Evolutionary conservation across 2,113 vertebrate genomes (phyloP), one percentile per base, ranked within the genome.

Genomic region (Catagonus wagneri): DNA sequence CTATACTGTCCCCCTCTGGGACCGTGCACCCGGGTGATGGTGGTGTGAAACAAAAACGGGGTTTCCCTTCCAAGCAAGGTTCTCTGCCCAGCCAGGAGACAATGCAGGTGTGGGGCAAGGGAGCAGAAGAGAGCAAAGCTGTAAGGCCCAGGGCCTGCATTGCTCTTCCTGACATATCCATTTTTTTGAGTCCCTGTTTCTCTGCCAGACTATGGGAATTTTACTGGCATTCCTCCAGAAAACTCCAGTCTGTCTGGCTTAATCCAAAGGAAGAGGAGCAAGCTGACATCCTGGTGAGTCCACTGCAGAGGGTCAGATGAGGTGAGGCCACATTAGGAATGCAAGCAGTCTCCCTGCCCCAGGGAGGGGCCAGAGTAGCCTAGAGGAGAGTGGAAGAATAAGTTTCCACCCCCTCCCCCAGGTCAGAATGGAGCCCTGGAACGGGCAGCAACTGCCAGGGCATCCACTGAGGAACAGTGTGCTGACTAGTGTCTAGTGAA

Each of bases 161-260:
- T 75, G 52, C 36, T 87, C 63, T 88, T 44, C 65, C 80, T 52
- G 39, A 85, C 71, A 66, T 25, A 15, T 36, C 80, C 25, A 0
- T 52, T 74, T 83, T 39, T 90, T 54, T 11, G 54, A 60, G 80
- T 88, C n/a, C 25, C 52, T 44, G 17, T n/a, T 96, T 92, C 92
- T 56, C 72, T 87, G 60, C 44, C 58, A 92, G 39, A 79, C 69
- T 83, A 50, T 19, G 16, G 78, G 79, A 34, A 69, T 27, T 63
- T 80, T 83, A 36, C 27, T 69, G 74, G 39, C 65, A 89, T 75
- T 97, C 54, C 89, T 69, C 56, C 61, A 94, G 56, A 88, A 96
- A 85, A 68, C 86, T 36, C 60, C 78, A 66, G 50, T 69, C 50
- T 85, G 22, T 71, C 52, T 90, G 66, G 60, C n/a, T 66, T 87